Evolutionary conservation across 2,888 invertebrate species (phyloP).

Genomic region (Dryobota labecula): DNA sequence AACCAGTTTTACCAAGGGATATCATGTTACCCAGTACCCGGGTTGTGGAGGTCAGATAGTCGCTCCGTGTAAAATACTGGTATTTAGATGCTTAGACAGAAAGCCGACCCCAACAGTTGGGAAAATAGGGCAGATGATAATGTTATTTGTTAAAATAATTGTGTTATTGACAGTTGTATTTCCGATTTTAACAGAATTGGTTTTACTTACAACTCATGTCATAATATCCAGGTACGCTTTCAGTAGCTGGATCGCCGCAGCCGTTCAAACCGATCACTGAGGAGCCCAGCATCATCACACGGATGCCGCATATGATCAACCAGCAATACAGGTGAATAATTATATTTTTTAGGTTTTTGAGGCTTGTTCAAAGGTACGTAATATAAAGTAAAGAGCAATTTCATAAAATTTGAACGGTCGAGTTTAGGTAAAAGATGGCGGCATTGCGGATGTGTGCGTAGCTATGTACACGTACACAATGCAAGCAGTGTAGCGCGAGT

Average conservation of each 20-base stretch:
- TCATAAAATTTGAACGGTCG: too few species aligned
- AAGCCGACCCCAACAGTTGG: not conserved
- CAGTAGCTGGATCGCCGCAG: constrained; percentile 89
- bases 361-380: too few species aligned
- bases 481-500: too few species aligned
- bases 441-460: too few species aligned
- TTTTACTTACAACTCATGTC: constrained; percentile 32
- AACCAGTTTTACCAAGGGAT: not conserved
- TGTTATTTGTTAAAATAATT: not conserved
- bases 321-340: constrained; percentile 84
- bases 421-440: too few species aligned
- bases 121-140: not conserved
- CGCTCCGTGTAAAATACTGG: not conserved
- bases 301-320: constrained; percentile 89
- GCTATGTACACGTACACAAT: too few species aligned
- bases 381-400: too few species aligned
- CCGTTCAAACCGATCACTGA: constrained; percentile 87
- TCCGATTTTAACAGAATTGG: constrained; percentile 12
- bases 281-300: constrained; percentile 88
- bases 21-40: not conserved
- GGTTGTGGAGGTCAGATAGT: not conserved
- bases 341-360: not conserved
- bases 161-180: not conserved
- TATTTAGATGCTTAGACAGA: not conserved
- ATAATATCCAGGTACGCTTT: constrained; percentile 81